These are phyloP conservation scores for Austrolebias charrua DNA, from an alignment of 2,797 vertebrate species.

Conservation along the genomic window DNA sequence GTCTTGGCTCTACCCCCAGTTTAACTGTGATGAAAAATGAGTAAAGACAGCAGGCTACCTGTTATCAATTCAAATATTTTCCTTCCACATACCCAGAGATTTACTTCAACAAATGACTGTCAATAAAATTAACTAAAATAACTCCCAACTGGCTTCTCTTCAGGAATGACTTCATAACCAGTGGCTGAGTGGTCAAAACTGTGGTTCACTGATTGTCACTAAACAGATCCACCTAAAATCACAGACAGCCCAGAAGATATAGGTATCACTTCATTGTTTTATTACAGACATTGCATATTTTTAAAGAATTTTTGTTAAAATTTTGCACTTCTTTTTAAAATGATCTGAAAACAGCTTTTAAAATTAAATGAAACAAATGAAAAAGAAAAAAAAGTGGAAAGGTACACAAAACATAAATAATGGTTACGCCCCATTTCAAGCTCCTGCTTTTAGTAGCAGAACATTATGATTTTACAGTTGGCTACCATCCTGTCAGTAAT, in stretches of 20 bases:
- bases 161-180: constrained; percentile 35
- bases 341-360: not conserved
- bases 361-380: not conserved
- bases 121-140: constrained; percentile 78
- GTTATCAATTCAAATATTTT: constrained; percentile 86
- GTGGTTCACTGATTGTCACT: constrained; percentile 27
- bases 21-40: constrained; percentile 76
- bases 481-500: constrained; percentile 30
- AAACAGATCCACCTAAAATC: constrained; percentile 25
- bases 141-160: constrained; percentile 55
- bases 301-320: constrained; percentile 9
- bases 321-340: constrained; percentile 12
- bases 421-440: not conserved
- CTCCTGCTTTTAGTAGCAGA: not conserved
- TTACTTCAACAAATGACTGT: constrained; percentile 79
- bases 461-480: constrained; percentile 18
- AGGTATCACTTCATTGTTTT: constrained; percentile 22
- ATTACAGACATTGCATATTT: constrained; percentile 31
- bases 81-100: constrained; percentile 76
- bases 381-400: too few relatives aligned
- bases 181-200: constrained; percentile 41
- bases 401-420: not conserved
- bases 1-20: constrained; percentile 64
- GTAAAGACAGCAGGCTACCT: constrained; percentile 74
- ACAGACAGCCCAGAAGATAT: constrained; percentile 1